Conservation (phyloP, 2,113 vertebrate genomes). For the Montifringilla adamsi region DNA sequence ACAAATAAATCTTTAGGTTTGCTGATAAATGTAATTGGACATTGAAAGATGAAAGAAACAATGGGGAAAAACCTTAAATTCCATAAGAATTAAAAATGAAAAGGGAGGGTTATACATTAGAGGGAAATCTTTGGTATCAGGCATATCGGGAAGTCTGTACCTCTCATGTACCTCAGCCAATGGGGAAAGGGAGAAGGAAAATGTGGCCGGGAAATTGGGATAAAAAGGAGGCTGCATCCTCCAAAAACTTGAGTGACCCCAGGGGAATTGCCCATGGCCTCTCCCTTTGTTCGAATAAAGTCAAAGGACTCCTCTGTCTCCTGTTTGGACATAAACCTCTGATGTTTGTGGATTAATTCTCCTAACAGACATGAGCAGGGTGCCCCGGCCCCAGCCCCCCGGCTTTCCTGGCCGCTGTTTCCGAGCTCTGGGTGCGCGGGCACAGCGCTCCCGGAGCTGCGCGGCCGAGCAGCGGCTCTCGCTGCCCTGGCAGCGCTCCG, state of each 20-base stretch:
- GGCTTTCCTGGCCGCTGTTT: not conserved
- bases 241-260: not conserved
- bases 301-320: not conserved
- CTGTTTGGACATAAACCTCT: not conserved
- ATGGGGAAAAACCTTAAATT: not conserved
- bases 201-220: not conserved
- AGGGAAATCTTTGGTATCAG: not conserved
- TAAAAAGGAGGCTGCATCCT: not conserved
- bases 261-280: not conserved
- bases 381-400: too few relatives aligned
- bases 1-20: not conserved
- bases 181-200: not conserved
- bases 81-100: not conserved
- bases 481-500: not conserved
- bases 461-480: not conserved
- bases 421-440: not conserved
- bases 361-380: rapidly evolving
- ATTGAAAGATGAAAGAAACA: not conserved
- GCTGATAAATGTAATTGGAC: not conserved
- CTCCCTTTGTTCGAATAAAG: not conserved
- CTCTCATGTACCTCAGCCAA: not conserved
- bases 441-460: not conserved
- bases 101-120: not conserved
- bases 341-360: not conserved
- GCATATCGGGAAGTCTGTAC: not conserved